A percentile compares a stretch with the other conserved stretches of the same genome.
Evolutionary conservation across 2,113 vertebrate genomes (phyloP).

Genomic region (Oenanthe oenanthe): DNA sequence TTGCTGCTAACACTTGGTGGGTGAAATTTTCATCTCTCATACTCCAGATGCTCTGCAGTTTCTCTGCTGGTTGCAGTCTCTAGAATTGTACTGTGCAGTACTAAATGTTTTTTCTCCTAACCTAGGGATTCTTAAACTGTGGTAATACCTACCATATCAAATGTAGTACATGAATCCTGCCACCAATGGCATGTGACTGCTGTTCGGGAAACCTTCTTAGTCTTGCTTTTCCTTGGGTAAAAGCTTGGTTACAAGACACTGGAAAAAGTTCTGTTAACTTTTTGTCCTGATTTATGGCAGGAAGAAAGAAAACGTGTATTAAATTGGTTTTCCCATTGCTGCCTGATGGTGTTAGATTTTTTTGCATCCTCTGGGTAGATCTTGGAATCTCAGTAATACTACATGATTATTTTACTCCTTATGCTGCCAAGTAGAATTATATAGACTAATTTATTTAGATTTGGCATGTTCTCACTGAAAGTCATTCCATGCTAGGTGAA

Average conservation of each 20-base stretch:
- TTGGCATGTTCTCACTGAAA: background rate
- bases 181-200: background rate
- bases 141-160: background rate
- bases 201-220: background rate
- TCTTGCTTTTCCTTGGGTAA: background rate
- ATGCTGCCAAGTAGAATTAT: background rate
- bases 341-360: background rate
- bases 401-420: constrained; percentile 3
- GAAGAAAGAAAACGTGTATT: background rate
- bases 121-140: background rate
- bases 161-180: background rate
- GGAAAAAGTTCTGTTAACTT: background rate
- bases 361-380: constrained; percentile 4
- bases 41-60: constrained; percentile 27
- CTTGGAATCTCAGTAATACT: constrained; percentile 24
- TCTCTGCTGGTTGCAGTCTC: background rate
- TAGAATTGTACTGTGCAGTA: background rate
- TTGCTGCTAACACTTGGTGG: constrained; percentile 45
- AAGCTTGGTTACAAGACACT: background rate
- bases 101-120: background rate
- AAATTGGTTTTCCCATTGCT: background rate
- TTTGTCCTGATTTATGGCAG: background rate
- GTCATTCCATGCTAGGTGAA: background rate
- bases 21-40: constrained; percentile 42
- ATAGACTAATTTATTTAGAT: constrained; percentile 29